A percentile compares a stretch with the other conserved stretches of the same genome.
Conservation (phyloP, 2,888 invertebrate genomes). For the Pandemis cinnamomeana region DNA sequence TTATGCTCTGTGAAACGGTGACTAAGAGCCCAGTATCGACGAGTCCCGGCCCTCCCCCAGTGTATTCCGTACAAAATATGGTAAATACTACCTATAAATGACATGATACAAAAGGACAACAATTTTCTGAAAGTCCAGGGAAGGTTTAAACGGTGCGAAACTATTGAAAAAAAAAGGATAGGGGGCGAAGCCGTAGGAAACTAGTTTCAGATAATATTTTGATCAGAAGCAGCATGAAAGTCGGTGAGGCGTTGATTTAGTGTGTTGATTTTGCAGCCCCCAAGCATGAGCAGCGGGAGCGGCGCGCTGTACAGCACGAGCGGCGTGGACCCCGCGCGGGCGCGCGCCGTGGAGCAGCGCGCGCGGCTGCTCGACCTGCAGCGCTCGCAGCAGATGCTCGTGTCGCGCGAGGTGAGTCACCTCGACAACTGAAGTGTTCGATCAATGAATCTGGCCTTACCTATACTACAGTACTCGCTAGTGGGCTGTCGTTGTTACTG, state of each 20-base stretch:
- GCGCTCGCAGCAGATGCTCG: conserved; percentile 91
- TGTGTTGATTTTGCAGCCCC: not conserved
- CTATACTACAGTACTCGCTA: no score
- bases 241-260: no score
- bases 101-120: no score
- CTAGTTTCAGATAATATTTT: no score
- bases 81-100: conserved; percentile 58
- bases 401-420: conserved; percentile 79
- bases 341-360: conserved; percentile 85
- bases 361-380: conserved; percentile 91
- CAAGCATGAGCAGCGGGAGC: conserved; percentile 53
- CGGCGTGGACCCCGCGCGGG: conserved; percentile 67
- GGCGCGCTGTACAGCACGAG: conserved; percentile 50
- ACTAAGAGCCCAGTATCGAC: conserved; percentile 85
- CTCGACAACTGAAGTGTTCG: no score
- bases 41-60: conserved; percentile 84
- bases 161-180: no score
- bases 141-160: no score
- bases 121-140: no score
- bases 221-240: no score
- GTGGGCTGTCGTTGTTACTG: no score
- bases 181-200: no score
- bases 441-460: no score
- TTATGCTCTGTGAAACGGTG: conserved; percentile 93
- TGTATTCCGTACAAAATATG: conserved; percentile 84